A percentile compares a stretch with the other conserved stretches of the same genome.
Evolutionary conservation across 2,797 vertebrate species (phyloP).

Genomic region (Bradypodion pumilum): DNA sequence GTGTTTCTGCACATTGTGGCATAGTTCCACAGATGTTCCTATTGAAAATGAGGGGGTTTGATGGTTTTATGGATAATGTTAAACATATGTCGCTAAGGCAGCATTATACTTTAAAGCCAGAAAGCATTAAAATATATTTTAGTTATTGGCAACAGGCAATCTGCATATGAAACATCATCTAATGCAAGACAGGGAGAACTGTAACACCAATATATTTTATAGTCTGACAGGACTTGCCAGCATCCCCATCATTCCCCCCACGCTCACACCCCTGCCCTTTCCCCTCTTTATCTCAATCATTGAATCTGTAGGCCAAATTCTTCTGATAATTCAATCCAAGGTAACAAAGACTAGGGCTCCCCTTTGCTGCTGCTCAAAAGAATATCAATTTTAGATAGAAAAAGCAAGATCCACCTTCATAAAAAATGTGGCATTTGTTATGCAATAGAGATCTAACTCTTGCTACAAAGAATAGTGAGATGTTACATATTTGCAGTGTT

Average conservation of each 20-base stretch:
- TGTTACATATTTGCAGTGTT: no score
- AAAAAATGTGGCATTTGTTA: no score
- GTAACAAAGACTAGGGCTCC: slow-evolving; percentile 58
- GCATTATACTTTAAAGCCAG: slow-evolving; percentile 69
- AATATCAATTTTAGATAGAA: slow-evolving; percentile 65
- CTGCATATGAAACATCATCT: slow-evolving; percentile 68
- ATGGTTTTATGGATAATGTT: slow-evolving; percentile 78
- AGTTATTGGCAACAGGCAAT: slow-evolving; percentile 68
- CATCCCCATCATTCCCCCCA: slow-evolving; percentile 17
- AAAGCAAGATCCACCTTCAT: no score
- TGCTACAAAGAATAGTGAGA: no score
- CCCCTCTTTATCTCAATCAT: slow-evolving; percentile 41
- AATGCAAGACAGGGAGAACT: slow-evolving; percentile 58
- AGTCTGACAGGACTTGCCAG: slow-evolving; percentile 47
- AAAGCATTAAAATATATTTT: slow-evolving; percentile 76
- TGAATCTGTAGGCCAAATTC: slow-evolving; percentile 59
- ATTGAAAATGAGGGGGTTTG: slow-evolving; percentile 72
- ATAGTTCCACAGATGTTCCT: slow-evolving; percentile 74
- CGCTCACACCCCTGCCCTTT: neutral
- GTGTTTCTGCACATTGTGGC: slow-evolving; percentile 71
- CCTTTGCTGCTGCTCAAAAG: slow-evolving; percentile 72
- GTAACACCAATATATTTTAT: slow-evolving; percentile 58
- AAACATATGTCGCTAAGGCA: slow-evolving; percentile 76
- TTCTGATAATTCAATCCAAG: slow-evolving; percentile 67
- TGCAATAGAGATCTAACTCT: no score